Evolutionary conservation across 2,797 vertebrate species (phyloP), one percentile per base, ranked within the genome.

Genomic region (Microctenopoma lineatum): DNA sequence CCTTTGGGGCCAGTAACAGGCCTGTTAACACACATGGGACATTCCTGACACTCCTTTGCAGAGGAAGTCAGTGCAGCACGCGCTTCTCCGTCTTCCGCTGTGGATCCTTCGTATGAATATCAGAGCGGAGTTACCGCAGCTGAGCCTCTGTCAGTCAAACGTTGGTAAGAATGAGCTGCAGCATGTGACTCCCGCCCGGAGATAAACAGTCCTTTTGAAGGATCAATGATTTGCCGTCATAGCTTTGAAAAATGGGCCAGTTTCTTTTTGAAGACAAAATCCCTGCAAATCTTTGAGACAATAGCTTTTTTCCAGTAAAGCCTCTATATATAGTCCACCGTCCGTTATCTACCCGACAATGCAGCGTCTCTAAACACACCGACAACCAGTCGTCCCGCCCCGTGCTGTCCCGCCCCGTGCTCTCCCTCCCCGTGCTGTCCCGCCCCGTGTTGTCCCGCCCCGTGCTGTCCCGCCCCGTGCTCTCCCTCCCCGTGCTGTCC

Each of bases 191-290:
- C 91, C 89, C 59, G 60, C 72, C 79, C 4, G 13, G 81, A 80
- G 87, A 85, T 87, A 87, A 90, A 86, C 75, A 48, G 79, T 69
- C 72, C 67, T 75, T 89, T 87, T 82, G 70, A 87, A 83, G 77
- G 79, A 88, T 89, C 84, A 81, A 74, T 85, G 79, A 83, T 80
- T 77, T 86, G 88, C 85, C 84, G 88, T 88, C 87, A 81, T 64
- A 77, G 85, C 80, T 85, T 83, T 88, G 80, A 82, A 80, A 88
- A 90, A 89, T 85, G 81, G 87, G 83, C 71, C 84, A 81, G 77
- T 79, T 86, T 86, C 77, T 80, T 91, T 89, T 89, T 85, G 83
- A 87, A 89, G 78, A 70, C 70, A 79, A 84, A 90, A 90, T 90
- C 87, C 86, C 76, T 60, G 75, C 79, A 86, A 90, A 91, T 91